phyloP scores from a whole-genome alignment of 2,113 vertebrate species.

The Eptatretus burgeri region DNA sequence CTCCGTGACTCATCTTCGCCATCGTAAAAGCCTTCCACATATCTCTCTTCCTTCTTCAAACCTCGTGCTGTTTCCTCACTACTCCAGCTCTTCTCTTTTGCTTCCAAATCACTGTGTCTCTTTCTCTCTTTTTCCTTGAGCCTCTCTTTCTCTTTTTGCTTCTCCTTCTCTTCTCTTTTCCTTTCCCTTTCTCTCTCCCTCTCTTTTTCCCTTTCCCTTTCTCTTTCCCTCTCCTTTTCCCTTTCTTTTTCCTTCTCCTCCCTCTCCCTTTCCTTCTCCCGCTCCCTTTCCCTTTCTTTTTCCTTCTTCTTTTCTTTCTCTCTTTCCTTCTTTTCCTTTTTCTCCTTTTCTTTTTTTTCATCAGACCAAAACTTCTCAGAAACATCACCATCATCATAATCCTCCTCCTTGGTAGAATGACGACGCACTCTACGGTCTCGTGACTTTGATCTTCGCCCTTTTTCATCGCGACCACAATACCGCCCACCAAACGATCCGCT shows the following conservation, averaged over 20 bases:
- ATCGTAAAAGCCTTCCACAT: too few species aligned
- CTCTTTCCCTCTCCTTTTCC: slow-evolving; percentile 38
- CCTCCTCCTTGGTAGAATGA: slow-evolving; percentile 36
- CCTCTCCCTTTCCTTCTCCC: slow-evolving; percentile 22
- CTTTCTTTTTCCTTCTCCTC: slow-evolving; percentile 15
- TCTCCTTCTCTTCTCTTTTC: slow-evolving; percentile 29
- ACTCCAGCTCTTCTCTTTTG: too few species aligned
- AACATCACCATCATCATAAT: slow-evolving; percentile 50
- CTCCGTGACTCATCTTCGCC: slow-evolving; percentile 19
- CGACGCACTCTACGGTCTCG: slow-evolving; percentile 44
- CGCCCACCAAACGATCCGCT: slow-evolving; percentile 22
- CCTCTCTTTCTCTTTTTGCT: slow-evolving; percentile 11
- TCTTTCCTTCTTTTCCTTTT: slow-evolving; percentile 19
- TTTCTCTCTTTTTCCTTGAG: too few species aligned
- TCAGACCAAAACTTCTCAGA: slow-evolving; percentile 38
- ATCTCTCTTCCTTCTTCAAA: too few species aligned
- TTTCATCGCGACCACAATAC: slow-evolving; percentile 11
- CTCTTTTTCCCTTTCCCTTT: slow-evolving; percentile 33
- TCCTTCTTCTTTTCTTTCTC: slow-evolving; percentile 27
- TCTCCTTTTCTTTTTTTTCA: slow-evolving; percentile 38
- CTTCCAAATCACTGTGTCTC: too few species aligned
- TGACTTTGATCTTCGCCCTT: slow-evolving; percentile 29
- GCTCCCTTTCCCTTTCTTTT: slow-evolving; percentile 52
- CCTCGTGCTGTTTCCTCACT: too few species aligned
- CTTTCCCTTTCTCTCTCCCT: slow-evolving; percentile 19